Conservation (phyloP, 2,888 invertebrate genomes). For the Pteria penguin region DNA sequence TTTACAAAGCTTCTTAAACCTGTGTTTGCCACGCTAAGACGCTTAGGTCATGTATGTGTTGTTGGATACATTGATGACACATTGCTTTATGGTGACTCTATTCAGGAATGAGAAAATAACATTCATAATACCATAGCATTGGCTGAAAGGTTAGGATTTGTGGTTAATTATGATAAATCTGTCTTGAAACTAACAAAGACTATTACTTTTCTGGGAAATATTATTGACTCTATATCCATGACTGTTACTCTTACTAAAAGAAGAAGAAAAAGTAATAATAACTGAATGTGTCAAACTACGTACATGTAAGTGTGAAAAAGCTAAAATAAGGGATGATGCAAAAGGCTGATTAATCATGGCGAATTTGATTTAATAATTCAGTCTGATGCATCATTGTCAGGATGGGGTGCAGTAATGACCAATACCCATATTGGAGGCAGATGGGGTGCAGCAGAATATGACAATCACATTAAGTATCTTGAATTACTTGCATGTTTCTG, state of each 20-base stretch:
- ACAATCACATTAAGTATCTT: conserved; percentile 25
- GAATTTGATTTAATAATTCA: not conserved
- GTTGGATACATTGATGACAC: conserved; percentile 47
- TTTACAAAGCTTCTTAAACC: conserved; percentile 45
- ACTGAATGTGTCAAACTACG: conserved; percentile 7
- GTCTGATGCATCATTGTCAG: not conserved
- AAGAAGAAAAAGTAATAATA: conserved; percentile 3
- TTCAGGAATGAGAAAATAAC: conserved; percentile 3
- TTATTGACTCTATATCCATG: conserved; percentile 40
- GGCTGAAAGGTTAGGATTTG: conserved; percentile 38
- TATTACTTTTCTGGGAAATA: conserved; percentile 37
- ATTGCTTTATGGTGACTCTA: conserved; percentile 10
- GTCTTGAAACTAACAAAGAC: conserved; percentile 28
- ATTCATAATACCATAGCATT: conserved; percentile 1
- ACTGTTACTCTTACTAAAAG: conserved; percentile 22
- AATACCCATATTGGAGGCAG: not conserved
- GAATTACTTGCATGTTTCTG: conserved; percentile 21
- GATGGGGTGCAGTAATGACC: not conserved
- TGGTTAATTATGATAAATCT: conserved; percentile 42
- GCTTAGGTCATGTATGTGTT: conserved; percentile 19
- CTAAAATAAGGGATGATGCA: conserved; percentile 7
- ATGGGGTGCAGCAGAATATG: conserved; percentile 6
- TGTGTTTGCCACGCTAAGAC: conserved; percentile 30
- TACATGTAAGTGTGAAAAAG: not conserved
- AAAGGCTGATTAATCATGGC: not conserved